Evolutionary conservation across 2,888 invertebrate species (phyloP).

Genomic region (Coelinius sp.): DNA sequence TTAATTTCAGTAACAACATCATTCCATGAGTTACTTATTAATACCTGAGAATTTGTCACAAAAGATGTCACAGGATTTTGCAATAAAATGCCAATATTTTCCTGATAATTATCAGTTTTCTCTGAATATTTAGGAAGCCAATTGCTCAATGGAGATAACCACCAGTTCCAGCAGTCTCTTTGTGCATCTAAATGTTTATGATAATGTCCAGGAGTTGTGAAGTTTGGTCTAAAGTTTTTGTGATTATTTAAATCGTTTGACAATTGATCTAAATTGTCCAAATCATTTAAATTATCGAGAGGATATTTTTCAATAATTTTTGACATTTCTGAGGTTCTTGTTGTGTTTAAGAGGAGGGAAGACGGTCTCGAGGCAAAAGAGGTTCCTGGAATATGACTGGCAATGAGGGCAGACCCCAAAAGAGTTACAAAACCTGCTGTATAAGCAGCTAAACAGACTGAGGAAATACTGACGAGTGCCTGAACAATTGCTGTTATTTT

Average conservation of each 20-base stretch:
- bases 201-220: background rate
- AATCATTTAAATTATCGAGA: background rate
- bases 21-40: slow-evolving; percentile 46
- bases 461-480: slow-evolving; percentile 73
- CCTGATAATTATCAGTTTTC: slow-evolving; percentile 19
- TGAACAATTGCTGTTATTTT: slow-evolving; percentile 72
- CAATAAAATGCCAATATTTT: slow-evolving; percentile 14
- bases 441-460: slow-evolving; percentile 76
- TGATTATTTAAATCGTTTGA: background rate
- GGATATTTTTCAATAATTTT: background rate
- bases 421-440: slow-evolving; percentile 76
- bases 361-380: slow-evolving; percentile 52
- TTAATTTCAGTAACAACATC: slow-evolving; percentile 56
- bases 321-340: background rate
- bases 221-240: background rate
- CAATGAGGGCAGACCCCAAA: slow-evolving; percentile 74
- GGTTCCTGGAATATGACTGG: slow-evolving; percentile 67
- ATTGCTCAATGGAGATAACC: slow-evolving; percentile 58
- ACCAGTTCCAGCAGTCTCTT: slow-evolving; percentile 56
- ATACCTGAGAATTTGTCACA: slow-evolving; percentile 50
- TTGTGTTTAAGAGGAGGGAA: slow-evolving; percentile 7
- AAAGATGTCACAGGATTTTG: slow-evolving; percentile 45
- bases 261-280: background rate
- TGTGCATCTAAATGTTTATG: background rate
- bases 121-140: slow-evolving; percentile 59